Base-by-base conservation (phyloP, 2,888 invertebrate species). In the Andrena haemorrhoa region DNA sequence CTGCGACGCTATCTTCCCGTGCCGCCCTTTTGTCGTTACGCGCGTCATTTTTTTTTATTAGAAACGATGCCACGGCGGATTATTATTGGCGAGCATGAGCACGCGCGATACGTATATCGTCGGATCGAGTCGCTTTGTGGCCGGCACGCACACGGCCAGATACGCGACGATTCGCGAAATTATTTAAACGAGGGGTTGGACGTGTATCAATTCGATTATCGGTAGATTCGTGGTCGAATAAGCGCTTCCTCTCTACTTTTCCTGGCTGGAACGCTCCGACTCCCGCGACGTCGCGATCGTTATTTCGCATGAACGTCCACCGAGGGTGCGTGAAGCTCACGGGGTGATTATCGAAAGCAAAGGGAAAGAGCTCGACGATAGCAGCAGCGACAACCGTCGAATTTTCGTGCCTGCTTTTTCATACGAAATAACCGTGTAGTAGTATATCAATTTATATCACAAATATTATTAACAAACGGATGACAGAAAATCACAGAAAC, bases 121-220 rank as follows among this genome's bases (percentile, higher is more conserved):
- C 66, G 72, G 79, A 85, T 82, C 82, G 79, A 41, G 69, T 60
- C 35, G 61, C 35, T 53, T 47, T n/a, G 51, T 26, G 31, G 29
- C 53, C 51, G 31, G 64, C 76, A 72, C 72, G 72, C 51, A 75
- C 69, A 3, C 53, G 26, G 26, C 33, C 29, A 68, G 69, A 33
- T 63, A 58, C 58, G 29, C 26, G 73, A 71, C 71, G 61, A 68
- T 56, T 16, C 65, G 29, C 35, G 53, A 41, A 72, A 72, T 76
- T 83, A 75, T 70, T 75, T 75, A 79, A n/a, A 56, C 78, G 78
- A 82, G 60, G 79, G 82, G 75, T 31, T 72, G 31, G 23, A 78
- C 75, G 75, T 83, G 87, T 84, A 89, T 88, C 88, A 86, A 89
- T 89, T 89, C 87, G 90, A 89, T 91, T 88, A 86, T 87, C 86